Evolutionary conservation across 2,888 invertebrate genomes (phyloP), one percentile per base, ranked within the genome.

Genomic region (Papilio demoleus): DNA sequence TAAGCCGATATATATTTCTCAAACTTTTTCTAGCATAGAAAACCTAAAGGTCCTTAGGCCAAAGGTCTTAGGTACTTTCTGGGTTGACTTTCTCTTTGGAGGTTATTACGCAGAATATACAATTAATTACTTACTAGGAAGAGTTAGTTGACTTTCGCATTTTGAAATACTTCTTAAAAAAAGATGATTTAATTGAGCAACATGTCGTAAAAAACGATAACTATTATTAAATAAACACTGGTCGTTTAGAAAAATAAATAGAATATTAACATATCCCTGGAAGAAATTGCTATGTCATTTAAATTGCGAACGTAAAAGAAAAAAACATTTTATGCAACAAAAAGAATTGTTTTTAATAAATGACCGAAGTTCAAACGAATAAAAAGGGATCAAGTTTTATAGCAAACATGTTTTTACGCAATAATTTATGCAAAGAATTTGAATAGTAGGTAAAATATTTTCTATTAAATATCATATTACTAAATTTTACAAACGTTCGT

Each of bases 51-150:
- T 53, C 53, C 27, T 50, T 27, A n/a, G 50, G 50, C 2, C 27
- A 50, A 50, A 50, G 50, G 50, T 50, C 27, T 24, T 50, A 27
- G 50, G 27, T 50, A 27, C 27, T n/a, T 50, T 27, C 27, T 42
- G 42, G 17, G 19, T n/a, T 53, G 53, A 12, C 27, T 53, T n/a
- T 27, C 31, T 53, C n/a, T 53, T 50, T 50, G 9, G 19, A 47
- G 0, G 11, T 11, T 2, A 19, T 47, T 47, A 4, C 3, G 31
- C 31, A 4, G 6, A 47, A 19, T 11, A 9, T 3, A 4, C 19
- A 47, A 47, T 47, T 24, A 47, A 47, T 47, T 19, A 45, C 8
- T 2, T 9, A 19, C 19, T 17, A 5, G 8, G 19, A 19, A 17
- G 8, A 45, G 45, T 45, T 45, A 17, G 3, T 19, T 9, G 9